A percentile compares a stretch with the other conserved stretches of the same genome.
These are phyloP conservation scores for Falco berigora DNA, from an alignment of 2,797 vertebrate species.

Conservation along the genomic window DNA sequence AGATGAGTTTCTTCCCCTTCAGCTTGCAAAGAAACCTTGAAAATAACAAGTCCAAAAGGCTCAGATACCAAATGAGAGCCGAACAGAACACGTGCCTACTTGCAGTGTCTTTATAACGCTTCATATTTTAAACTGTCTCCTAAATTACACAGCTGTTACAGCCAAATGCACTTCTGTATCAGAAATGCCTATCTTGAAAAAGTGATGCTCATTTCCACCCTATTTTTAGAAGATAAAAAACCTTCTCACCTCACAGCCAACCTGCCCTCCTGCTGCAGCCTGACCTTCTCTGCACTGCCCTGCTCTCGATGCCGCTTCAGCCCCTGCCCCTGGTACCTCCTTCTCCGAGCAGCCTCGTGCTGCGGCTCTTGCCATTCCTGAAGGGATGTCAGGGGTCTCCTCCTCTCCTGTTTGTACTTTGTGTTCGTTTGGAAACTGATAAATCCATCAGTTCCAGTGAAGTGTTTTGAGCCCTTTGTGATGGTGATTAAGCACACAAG, in stretches of 20 bases:
- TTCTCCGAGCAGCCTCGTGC: background rate
- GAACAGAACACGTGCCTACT: background rate
- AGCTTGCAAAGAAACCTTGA: background rate
- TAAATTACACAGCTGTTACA: background rate
- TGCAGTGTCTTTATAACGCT: background rate
- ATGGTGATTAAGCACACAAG: rapidly evolving
- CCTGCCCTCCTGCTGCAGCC: background rate
- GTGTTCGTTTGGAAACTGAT: background rate
- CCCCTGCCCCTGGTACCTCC: background rate
- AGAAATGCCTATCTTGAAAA: background rate
- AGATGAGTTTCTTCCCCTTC: background rate
- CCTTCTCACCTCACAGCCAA: background rate
- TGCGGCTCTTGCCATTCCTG: rapidly evolving
- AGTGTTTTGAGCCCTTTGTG: background rate
- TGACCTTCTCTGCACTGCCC: background rate
- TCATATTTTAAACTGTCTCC: background rate
- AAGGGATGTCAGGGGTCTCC: background rate
- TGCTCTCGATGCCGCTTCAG: background rate
- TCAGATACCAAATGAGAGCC: background rate
- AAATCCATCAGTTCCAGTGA: background rate
- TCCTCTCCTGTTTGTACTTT: background rate
- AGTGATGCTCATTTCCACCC: background rate
- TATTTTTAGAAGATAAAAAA: background rate
- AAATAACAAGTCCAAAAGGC: background rate
- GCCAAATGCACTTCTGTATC: background rate